Evolutionary conservation across 2,113 vertebrate genomes (phyloP), one percentile per base, ranked within the genome.

Genomic region (Chitala chitala): DNA sequence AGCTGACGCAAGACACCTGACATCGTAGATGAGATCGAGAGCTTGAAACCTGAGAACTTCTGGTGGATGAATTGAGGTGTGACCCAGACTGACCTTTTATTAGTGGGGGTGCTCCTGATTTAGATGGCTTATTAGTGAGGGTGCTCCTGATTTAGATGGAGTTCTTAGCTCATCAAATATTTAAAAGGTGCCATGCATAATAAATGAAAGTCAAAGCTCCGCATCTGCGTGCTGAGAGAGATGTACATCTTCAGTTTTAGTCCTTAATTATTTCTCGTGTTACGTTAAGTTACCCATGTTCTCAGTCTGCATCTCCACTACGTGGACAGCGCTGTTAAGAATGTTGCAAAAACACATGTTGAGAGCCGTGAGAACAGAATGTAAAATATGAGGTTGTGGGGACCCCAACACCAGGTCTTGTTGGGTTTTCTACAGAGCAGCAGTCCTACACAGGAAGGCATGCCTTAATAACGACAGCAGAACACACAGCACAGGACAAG

Each of bases 61-160:
- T 51, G 68, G 26, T 7, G 8, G 48, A 69, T 29, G 22, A 26
- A 53, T 46, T 51, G 68, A 33, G 40, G 2, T 26, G 24, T 69
- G 68, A 69, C 68, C 68, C 46, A 51, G 26, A 69, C 50, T 53
- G 68, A 69, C 68, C 68, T 51, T 53, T 69, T 12, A 24, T 69
- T 69, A 51, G 48, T 3, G 68, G 53, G 40, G 8, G 26, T n/a
- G 5, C 15, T 69, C 24, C 24, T 51, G 66, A 69, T 51, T 69
- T 50, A 51, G 66, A 69, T 2, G 66, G 29, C n/a, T n/a, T 53
- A 24, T 69, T 69, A 51, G 48, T 3, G 68, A 69, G 40, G 8
- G 26, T n/a, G 5, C 15, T 69, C 24, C 24, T 51, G 66, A 69
- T 51, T 69, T 50, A 51, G 66, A 69, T 2, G 66, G 29, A 29